Evolutionary conservation across 2,888 invertebrate genomes (phyloP).

Genomic region (Cynaeus angustus): DNA sequence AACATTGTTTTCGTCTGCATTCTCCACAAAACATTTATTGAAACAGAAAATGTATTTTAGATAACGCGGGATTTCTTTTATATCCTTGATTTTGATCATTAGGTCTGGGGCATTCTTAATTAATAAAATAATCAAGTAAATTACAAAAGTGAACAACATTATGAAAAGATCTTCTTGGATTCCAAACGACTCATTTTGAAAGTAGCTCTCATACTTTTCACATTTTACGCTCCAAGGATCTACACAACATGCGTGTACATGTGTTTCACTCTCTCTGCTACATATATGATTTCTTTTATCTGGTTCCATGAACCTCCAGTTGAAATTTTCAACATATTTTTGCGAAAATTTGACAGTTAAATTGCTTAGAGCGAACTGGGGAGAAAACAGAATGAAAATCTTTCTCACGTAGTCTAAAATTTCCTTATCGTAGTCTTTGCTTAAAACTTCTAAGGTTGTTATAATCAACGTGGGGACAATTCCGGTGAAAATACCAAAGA

Average conservation of each 20-base stretch:
- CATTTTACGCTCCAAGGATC: not conserved
- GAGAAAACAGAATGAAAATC: constrained; percentile 59
- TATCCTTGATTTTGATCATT: not conserved
- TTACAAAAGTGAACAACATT: constrained; percentile 57
- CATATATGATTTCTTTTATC: constrained; percentile 54
- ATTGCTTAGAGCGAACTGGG: constrained; percentile 66
- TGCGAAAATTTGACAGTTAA: constrained; percentile 59
- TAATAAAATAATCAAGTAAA: constrained; percentile 47
- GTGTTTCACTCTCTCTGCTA: constrained; percentile 30
- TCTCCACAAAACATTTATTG: not conserved
- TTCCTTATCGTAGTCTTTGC: constrained; percentile 57
- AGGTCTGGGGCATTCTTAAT: not conserved
- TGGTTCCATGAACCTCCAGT: constrained; percentile 62
- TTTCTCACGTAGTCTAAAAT: constrained; percentile 56
- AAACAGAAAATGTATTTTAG: too few relatives aligned
- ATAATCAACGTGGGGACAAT: constrained; percentile 63
- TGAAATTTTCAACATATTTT: constrained; percentile 64
- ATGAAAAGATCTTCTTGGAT: constrained; percentile 48
- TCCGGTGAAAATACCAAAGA: constrained; percentile 63
- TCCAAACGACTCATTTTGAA: constrained; percentile 49
- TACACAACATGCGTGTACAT: constrained; percentile 65
- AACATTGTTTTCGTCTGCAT: not conserved
- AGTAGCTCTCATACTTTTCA: constrained; percentile 55
- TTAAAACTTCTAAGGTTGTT: constrained; percentile 58
- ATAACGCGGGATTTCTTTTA: not conserved